Base-by-base conservation (phyloP, 1,140 invertebrate species). In the Pseudomyrmex flavicornis region DNA sequence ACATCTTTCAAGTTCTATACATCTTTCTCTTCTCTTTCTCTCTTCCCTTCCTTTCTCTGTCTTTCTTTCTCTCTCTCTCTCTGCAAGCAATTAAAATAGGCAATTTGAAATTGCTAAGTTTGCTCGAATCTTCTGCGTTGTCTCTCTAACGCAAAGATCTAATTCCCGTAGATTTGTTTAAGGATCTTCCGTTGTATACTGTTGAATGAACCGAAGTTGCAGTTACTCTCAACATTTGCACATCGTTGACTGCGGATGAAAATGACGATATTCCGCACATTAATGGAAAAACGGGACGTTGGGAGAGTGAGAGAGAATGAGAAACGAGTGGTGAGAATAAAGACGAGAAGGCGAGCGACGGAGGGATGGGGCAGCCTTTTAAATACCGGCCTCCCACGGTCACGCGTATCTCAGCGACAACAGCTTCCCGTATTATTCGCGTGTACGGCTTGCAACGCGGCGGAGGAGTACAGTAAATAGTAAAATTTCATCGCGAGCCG, bases 381-480 rank as follows among this genome's bases (percentile, higher is more conserved):
- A 82, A 82, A 58, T 63, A 82, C 70, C 58, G 48, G 48, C 70
- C 59, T 74, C 52, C 63, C 50, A 61, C 56, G 70, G 79, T 75
- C 79, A 56, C 59, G 70, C 70, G 79, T 82, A 61, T 82, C 75
- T 62, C 70, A 52, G 10, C 50, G 58, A 75, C 63, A 70, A 73
- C 70, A 82, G 50, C 58, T 35, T 35, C 50, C 70, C 26, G 58
- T 72, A 80, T 80, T 80, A 80, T 70, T 15, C 76, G 35, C 35
- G 35, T 26, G 35, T 35, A 12, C 66, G 44, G 66, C 20, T 68
- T 26, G 35, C 4, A 69, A 59, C 66, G 76, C 35, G 35, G 35
- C 5, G 35, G 35, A 0, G 17, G 17, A 17, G 17, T 17, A 17
- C 44, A 61, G 66, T 70, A 80, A 80, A 72, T 70, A 59, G 52